Conservation (phyloP, 2,113 vertebrate species). For the Natator depressus region DNA sequence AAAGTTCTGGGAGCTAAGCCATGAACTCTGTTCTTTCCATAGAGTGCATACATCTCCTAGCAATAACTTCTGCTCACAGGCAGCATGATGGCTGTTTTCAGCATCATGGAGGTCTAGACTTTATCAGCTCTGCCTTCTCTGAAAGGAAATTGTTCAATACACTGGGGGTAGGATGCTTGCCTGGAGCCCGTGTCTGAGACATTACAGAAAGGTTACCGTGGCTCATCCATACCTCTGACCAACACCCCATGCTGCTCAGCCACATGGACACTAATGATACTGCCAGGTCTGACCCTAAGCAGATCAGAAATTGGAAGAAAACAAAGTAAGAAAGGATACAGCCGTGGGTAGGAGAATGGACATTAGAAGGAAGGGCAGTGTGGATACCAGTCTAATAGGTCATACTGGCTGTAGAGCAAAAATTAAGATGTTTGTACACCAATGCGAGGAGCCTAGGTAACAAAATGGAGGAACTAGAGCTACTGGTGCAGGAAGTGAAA, state of each 20-base stretch:
- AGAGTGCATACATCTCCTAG: neutral
- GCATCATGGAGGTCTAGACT: neutral
- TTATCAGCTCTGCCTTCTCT: neutral
- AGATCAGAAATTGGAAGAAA: neutral
- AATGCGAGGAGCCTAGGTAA: too few species aligned
- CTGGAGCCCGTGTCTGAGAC: neutral
- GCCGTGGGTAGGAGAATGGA: too few species aligned
- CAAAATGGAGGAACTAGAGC: too few species aligned
- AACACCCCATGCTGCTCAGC: neutral
- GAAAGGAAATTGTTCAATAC: neutral
- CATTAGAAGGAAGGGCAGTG: too few species aligned
- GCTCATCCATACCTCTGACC: neutral
- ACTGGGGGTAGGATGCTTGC: neutral
- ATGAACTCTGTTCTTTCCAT: neutral
- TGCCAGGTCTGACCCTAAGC: neutral
- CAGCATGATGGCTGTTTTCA: neutral
- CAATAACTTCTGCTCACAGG: fast-evolving
- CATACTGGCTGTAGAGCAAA: too few species aligned
- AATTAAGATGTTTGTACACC: too few species aligned
- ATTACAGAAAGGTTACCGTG: neutral
- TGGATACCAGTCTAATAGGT: too few species aligned
- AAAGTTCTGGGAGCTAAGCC: fast-evolving
- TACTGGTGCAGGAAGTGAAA: too few species aligned
- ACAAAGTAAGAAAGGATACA: too few species aligned
- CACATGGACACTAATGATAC: neutral